These are phyloP conservation scores for Myiopsitta monachus DNA, from an alignment of 2,113 vertebrate species.

Conservation along the genomic window DNA sequence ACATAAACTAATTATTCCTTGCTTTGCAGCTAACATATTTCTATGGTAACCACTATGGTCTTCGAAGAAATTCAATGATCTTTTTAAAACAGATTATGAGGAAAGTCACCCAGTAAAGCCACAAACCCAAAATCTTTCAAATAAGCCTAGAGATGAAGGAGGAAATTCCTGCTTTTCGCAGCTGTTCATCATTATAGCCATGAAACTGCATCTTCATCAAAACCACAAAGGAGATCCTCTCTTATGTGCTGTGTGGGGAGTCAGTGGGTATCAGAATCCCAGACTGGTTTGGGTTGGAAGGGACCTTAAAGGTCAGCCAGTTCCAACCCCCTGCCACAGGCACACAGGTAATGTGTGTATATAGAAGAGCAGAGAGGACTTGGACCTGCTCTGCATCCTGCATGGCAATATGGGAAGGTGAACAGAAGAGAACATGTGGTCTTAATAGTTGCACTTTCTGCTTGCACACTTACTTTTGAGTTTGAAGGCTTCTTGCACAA, in stretches of 20 bases:
- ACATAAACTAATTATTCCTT: constrained; percentile 68
- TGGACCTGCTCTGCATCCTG: background rate
- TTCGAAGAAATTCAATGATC: constrained; percentile 10
- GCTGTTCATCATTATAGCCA: constrained; percentile 6
- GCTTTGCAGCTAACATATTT: constrained; percentile 52
- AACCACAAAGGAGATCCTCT: constrained; percentile 3
- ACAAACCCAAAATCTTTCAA: constrained; percentile 39
- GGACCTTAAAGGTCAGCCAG: background rate
- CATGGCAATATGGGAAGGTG: background rate
- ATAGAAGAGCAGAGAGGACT: background rate
- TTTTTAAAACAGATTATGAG: constrained; percentile 30
- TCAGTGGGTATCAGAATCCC: background rate
- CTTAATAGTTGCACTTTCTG: background rate
- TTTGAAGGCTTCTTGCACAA: background rate
- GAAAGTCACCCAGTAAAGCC: constrained; percentile 49
- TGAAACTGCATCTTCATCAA: constrained; percentile 28
- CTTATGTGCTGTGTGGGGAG: background rate
- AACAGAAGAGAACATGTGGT: background rate
- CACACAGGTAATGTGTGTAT: background rate
- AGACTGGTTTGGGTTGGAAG: background rate
- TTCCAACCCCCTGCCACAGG: background rate
- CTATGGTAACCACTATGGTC: constrained; percentile 54
- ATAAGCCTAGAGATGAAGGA: constrained; percentile 19
- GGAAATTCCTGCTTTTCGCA: background rate
- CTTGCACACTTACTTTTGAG: background rate